These are phyloP conservation scores for Chrysopa pallens DNA, from an alignment of 1,140 invertebrate species.

Conservation along the genomic window DNA sequence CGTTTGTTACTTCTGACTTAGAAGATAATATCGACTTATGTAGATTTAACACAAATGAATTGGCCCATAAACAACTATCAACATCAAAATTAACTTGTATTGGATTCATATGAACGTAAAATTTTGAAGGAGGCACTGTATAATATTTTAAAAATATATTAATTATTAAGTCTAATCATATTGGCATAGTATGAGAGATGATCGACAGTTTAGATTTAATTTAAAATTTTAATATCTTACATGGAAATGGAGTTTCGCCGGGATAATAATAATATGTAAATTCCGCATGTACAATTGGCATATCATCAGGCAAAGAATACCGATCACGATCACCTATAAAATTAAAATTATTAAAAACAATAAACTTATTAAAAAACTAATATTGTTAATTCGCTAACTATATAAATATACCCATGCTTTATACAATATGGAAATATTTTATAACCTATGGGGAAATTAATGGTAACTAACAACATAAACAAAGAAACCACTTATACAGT, in stretches of 20 bases:
- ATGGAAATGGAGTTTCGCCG: conserved; percentile 77
- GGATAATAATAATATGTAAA: conserved; percentile 96
- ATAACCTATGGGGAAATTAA: too few relatives aligned
- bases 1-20: conserved; percentile 18
- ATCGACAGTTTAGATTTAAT: too few relatives aligned
- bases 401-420: background rate
- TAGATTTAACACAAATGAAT: conserved; percentile 81
- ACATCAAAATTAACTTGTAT: conserved; percentile 70
- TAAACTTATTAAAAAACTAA: background rate
- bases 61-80: conserved; percentile 76
- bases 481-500: too few relatives aligned
- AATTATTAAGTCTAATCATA: background rate
- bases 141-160: conserved; percentile 10
- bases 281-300: conserved; percentile 82
- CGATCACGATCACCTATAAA: conserved; percentile 64
- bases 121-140: conserved; percentile 77
- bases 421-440: too few relatives aligned
- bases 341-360: conserved; percentile 7
- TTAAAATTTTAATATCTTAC: conserved; percentile 33
- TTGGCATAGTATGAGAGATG: background rate
- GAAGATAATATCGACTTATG: conserved; percentile 43
- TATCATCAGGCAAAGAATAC: conserved; percentile 69
- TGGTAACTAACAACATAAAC: too few relatives aligned
- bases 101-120: conserved; percentile 81
- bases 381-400: background rate